Percentiles rank a stretch among this genome's conserved stretches.
These are phyloP conservation scores for Drosophila pallidifrons DNA, from an alignment of 1,140 invertebrate genomes.

Conservation along the genomic window DNA sequence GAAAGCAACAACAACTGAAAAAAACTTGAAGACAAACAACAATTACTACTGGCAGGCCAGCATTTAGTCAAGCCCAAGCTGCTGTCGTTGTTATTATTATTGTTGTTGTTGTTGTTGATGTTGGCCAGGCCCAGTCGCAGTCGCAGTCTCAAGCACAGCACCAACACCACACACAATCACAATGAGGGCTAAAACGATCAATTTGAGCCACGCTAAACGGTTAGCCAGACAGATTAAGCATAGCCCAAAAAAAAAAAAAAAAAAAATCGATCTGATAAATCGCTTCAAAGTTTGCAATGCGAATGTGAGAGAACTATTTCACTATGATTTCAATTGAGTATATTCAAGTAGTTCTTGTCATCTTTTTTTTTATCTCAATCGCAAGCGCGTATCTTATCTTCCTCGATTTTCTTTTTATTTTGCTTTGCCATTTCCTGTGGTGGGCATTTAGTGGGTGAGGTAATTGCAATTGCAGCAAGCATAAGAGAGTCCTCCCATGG, in stretches of 20 bases:
- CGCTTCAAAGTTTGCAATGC: conserved; percentile 15
- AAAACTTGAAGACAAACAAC: conserved; percentile 39
- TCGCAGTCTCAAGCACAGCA: background rate
- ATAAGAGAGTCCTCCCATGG: conserved; percentile 28
- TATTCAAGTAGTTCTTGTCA: conserved; percentile 1
- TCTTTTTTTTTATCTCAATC: conserved; percentile 1
- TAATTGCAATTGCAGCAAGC: conserved; percentile 45
- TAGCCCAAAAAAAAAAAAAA: conserved; percentile 2
- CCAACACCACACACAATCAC: conserved; percentile 9
- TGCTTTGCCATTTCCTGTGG: conserved; percentile 43
- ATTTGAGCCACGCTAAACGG: conserved; percentile 35
- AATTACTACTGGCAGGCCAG: conserved; percentile 67
- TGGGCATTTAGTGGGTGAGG: conserved; percentile 57
- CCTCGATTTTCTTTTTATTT: background rate
- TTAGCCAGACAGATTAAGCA: conserved; percentile 21
- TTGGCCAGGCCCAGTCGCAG: conserved; percentile 14
- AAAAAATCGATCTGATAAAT: conserved; percentile 31
- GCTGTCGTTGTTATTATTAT: conserved; percentile 1
- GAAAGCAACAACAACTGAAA: conserved; percentile 37
- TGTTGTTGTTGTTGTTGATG: background rate
- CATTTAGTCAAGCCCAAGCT: conserved; percentile 70
- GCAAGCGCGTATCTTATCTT: background rate
- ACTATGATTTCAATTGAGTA: conserved; percentile 3
- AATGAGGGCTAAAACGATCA: conserved; percentile 27
- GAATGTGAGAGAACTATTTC: background rate